Evolutionary conservation across 2,797 vertebrate species (phyloP), one percentile per base, ranked within the genome.

Genomic region (Astyanax mexicanus): DNA sequence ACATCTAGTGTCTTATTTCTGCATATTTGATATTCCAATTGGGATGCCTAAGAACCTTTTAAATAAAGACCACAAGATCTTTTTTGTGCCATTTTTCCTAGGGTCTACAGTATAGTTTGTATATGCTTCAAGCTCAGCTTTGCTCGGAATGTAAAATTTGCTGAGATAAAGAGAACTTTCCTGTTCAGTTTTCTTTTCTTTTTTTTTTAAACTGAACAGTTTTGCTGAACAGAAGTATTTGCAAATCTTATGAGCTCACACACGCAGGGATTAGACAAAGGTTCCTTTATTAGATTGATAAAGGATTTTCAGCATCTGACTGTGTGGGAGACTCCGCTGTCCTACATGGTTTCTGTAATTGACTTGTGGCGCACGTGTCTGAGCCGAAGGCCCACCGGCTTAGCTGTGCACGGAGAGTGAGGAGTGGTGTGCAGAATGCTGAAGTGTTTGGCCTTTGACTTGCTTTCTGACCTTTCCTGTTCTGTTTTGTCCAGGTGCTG

Each of bases 401-500:
- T 21, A 35, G 45, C 11, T 40, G 54, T 60, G 32, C 21, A 64
- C 40, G n/a, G 6, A 3, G 78, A 67, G 45, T 40, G 37, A 19
- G 32, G 68, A 67, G 58, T 42, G 7, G 58, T 72, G 69, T 62
- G 27, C n/a, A 52, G 79, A 80, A 72, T 62, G 62, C 49, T 62
- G 23, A 70, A 75, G 61, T 42, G 42, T 81, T 23, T 38, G 35
- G 5, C 52, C 69, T 69, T 44, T 77, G 52, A 44, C 70, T 74
- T 40, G 74, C 64, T 58, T 57, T 47, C 9, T 6, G 23, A 0
- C 70, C 27, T 65, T 69, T 3, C 58, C 15, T 77, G 49, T 58
- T 42, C 62, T 23, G 5, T n/a, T 23, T 69, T 57, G 35, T 7
- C 51, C 45, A 85, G 84, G 84, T 69, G 82, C 84, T 69, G 84